Evolutionary conservation across 2,797 vertebrate species (phyloP).

Genomic region (Australoheros facetus): DNA sequence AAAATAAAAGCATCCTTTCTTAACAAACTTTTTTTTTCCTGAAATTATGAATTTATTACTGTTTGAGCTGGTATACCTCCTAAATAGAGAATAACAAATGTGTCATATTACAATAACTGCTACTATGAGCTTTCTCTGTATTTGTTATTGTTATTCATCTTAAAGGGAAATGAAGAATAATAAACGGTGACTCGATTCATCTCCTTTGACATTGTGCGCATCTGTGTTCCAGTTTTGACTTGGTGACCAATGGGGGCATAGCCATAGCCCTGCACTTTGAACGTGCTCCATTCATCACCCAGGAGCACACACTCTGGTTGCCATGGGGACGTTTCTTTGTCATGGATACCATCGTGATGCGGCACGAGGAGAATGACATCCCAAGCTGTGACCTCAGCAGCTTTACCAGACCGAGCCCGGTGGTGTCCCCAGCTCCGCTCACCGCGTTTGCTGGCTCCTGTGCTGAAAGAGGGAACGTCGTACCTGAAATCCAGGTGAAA

Average conservation of each 20-base stretch:
- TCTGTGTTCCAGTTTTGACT: slow-evolving; percentile 89
- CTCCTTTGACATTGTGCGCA: slow-evolving; percentile 19
- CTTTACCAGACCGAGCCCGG: slow-evolving; percentile 90
- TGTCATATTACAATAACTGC: slow-evolving; percentile 25
- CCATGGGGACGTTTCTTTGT: slow-evolving; percentile 99
- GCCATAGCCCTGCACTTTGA: slow-evolving; percentile 93
- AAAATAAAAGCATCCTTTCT: slow-evolving; percentile 40
- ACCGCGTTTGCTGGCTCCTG: slow-evolving; percentile 94
- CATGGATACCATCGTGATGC: slow-evolving; percentile 98
- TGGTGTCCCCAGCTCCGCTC: slow-evolving; percentile 91
- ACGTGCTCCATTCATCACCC: slow-evolving; percentile 96
- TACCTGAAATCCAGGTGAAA: slow-evolving; percentile 96
- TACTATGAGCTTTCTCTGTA: slow-evolving; percentile 17
- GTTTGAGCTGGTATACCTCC: slow-evolving; percentile 37
- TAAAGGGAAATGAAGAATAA: not conserved
- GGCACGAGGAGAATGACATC: slow-evolving; percentile 98
- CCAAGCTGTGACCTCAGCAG: slow-evolving; percentile 98
- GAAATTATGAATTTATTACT: slow-evolving; percentile 48
- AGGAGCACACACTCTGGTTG: slow-evolving; percentile 96
- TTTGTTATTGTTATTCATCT: slow-evolving; percentile 12
- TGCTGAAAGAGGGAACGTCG: slow-evolving; percentile 87
- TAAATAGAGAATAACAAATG: slow-evolving; percentile 38
- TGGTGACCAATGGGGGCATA: slow-evolving; percentile 93
- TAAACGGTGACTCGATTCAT: slow-evolving; percentile 3
- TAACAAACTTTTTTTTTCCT: slow-evolving; percentile 43